Percentiles rank a stretch among this genome's conserved stretches.
Conservation (phyloP, 1,140 invertebrate genomes). For the Lepidurus packardi region DNA sequence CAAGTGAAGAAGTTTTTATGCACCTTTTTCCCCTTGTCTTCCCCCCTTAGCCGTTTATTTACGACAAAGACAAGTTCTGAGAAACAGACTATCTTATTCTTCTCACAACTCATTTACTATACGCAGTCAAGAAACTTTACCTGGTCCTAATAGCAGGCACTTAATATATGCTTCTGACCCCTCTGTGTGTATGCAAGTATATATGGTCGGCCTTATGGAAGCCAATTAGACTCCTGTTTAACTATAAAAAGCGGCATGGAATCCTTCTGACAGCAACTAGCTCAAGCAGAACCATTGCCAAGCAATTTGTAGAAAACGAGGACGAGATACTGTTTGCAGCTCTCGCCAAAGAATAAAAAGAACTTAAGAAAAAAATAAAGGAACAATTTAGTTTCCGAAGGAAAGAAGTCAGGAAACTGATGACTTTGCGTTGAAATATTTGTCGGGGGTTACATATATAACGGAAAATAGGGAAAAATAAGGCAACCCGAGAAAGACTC, state of each 20-base stretch:
- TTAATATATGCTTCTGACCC: neutral
- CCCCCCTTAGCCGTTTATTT: neutral
- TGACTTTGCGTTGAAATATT: constrained; percentile 4
- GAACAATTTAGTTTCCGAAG: neutral
- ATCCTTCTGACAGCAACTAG: neutral
- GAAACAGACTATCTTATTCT: neutral
- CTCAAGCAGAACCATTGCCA: neutral
- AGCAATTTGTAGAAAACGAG: neutral
- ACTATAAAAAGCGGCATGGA: neutral
- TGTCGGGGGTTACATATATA: neutral
- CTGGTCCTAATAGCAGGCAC: neutral
- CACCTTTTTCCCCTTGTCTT: neutral
- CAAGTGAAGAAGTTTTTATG: neutral
- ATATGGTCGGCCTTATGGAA: neutral
- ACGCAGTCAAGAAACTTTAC: neutral
- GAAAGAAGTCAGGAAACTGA: neutral
- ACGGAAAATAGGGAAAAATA: neutral
- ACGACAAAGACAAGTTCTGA: constrained; percentile 18
- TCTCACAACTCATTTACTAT: constrained; percentile 11
- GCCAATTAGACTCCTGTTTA: constrained; percentile 7
- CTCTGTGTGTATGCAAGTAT: neutral
- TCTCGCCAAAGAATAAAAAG: too few relatives aligned
- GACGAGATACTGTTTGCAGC: too few relatives aligned
- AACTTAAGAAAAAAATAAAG: too few relatives aligned
- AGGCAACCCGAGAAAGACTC: neutral